Conservation (phyloP, 2,888 invertebrate species). For the Lepetodrilus schrolli region DNA sequence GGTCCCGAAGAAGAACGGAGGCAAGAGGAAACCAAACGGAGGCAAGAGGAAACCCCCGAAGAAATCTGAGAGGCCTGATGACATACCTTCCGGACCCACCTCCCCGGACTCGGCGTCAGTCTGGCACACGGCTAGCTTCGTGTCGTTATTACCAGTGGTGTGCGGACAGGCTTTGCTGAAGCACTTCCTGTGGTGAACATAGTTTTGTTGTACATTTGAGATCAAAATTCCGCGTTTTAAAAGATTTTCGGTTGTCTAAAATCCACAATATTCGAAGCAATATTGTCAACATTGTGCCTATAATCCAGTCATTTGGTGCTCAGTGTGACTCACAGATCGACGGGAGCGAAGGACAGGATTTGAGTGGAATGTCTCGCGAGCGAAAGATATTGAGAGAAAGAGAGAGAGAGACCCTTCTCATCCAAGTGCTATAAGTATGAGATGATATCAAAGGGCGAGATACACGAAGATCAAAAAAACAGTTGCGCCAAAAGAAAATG, state of each 20-base stretch:
- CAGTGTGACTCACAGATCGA: too few relatives aligned
- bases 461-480: slow-evolving; percentile 10
- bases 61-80: not conserved
- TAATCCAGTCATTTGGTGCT: slow-evolving; percentile 16
- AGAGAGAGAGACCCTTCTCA: not conserved
- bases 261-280: not conserved
- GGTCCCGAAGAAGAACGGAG: not conserved
- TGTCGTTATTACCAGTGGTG: not conserved
- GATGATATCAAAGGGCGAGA: not conserved
- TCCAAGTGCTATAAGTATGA: slow-evolving; percentile 12
- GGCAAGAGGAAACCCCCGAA: not conserved
- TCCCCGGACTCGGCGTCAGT: not conserved
- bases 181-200: not conserved
- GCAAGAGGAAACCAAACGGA: not conserved
- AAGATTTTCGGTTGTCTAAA: not conserved
- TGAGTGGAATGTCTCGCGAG: not conserved
- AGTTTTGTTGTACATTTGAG: not conserved
- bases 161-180: not conserved
- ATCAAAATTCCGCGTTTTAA: not conserved
- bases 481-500: slow-evolving; percentile 26
- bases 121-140: not conserved
- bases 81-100: not conserved
- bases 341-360: not conserved
- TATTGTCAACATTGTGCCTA: slow-evolving; percentile 30
- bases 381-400: not conserved